phyloP scores from a whole-genome alignment of 1,140 invertebrate genomes.

The Ephestia elutella region DNA sequence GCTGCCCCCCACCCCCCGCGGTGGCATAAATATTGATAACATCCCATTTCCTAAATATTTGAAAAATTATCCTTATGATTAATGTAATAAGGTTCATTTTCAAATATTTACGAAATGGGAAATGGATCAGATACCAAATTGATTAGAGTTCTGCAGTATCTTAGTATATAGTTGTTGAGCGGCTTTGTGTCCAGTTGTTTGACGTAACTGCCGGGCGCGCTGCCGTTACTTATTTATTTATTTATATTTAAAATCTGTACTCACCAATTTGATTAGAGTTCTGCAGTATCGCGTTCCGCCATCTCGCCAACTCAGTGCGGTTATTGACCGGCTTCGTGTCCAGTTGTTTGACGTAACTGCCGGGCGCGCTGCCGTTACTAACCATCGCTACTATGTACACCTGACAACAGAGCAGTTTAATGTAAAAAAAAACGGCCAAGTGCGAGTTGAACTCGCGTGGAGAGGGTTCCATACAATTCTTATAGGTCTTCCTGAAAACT shows the following conservation, averaged over 20 bases:
- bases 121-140: too few species aligned
- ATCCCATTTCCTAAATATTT: too few species aligned
- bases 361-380: slow-evolving; percentile 81
- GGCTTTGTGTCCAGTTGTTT: slow-evolving; percentile 62
- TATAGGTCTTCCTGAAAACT: too few species aligned
- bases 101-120: too few species aligned
- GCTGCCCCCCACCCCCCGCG: too few species aligned
- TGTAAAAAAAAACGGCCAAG: slow-evolving; percentile 7
- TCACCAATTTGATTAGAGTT: slow-evolving; percentile 42
- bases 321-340: slow-evolving; percentile 59
- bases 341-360: slow-evolving; percentile 72
- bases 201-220: slow-evolving; percentile 77
- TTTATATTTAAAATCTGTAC: too few species aligned
- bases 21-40: too few species aligned
- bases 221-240: slow-evolving; percentile 85
- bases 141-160: slow-evolving; percentile 46
- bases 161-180: slow-evolving; percentile 51
- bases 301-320: slow-evolving; percentile 49
- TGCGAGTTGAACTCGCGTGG: too few species aligned
- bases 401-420: slow-evolving; percentile 67
- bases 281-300: slow-evolving; percentile 47
- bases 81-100: too few species aligned
- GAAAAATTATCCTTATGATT: too few species aligned
- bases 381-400: slow-evolving; percentile 96
- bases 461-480: too few species aligned